phyloP scores from a whole-genome alignment of 2,888 invertebrate genomes.

The Rhogogaster chlorosoma region DNA sequence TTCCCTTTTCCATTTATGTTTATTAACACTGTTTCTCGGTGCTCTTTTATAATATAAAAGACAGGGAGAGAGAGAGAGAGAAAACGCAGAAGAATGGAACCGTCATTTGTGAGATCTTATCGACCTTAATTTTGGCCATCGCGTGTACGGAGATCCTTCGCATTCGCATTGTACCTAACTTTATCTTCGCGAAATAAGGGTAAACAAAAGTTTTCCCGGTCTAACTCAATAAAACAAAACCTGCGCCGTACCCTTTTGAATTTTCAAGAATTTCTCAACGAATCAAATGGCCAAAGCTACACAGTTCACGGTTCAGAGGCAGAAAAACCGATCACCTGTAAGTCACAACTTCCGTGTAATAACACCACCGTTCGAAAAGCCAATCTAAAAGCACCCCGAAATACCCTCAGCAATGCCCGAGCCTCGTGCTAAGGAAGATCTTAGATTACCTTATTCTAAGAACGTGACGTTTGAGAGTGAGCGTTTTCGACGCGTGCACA shows the following conservation, averaged over 20 bases:
- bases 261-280: neutral
- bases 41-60: conserved; percentile 6
- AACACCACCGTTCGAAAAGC: neutral
- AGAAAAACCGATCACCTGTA: neutral
- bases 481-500: conserved; percentile 11
- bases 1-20: conserved; percentile 43
- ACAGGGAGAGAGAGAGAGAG: neutral
- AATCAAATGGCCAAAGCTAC: neutral
- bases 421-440: conserved; percentile 24
- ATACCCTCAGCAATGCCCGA: neutral
- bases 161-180: conserved; percentile 14
- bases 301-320: neutral
- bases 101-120: conserved; percentile 42
- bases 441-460: conserved; percentile 39
- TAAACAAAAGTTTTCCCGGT: neutral
- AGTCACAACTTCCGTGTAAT: neutral
- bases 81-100: conserved; percentile 15
- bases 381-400: conserved; percentile 15
- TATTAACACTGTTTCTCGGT: conserved; percentile 33
- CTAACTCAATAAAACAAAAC: conserved; percentile 30
- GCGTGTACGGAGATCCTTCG: neutral
- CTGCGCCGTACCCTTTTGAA: neutral
- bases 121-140: conserved; percentile 8
- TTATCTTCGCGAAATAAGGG: conserved; percentile 4
- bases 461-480: conserved; percentile 15